Conservation (phyloP, 2,113 vertebrate species). For the Prunella himalayana region DNA sequence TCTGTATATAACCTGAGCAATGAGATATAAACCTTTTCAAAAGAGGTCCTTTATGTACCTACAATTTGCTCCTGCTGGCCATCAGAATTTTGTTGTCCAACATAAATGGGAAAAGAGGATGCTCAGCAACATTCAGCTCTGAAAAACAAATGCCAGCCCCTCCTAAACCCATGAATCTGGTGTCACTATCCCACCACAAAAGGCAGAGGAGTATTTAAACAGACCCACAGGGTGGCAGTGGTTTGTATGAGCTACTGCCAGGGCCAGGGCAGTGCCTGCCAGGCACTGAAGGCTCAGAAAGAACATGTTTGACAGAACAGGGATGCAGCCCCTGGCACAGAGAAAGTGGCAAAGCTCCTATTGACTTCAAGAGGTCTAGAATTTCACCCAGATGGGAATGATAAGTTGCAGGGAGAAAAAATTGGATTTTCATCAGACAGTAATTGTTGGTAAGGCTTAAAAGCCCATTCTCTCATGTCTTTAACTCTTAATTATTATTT, state of each 20-base stretch:
- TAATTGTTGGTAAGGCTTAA: slow-evolving; percentile 21
- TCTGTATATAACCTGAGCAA: not conserved
- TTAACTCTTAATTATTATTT: not conserved
- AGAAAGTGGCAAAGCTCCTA: not conserved
- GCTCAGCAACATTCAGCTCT: not conserved
- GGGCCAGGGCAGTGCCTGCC: not conserved
- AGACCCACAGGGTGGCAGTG: not conserved
- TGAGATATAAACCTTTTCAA: not conserved
- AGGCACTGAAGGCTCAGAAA: not conserved
- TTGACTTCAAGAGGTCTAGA: not conserved
- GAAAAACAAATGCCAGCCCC: not conserved
- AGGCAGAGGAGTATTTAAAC: not conserved
- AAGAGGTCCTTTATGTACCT: not conserved
- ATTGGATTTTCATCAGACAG: not conserved
- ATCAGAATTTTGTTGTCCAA: not conserved
- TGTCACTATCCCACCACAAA: not conserved
- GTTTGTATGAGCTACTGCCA: not conserved
- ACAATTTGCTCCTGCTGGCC: not conserved
- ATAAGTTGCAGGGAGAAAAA: not conserved
- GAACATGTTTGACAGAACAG: not conserved
- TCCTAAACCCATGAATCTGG: not conserved
- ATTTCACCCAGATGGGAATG: not conserved
- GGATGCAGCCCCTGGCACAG: not conserved
- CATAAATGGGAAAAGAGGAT: not conserved
- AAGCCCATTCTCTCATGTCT: slow-evolving; percentile 5